These are phyloP conservation scores for Eugnorisma glareosa DNA, from an alignment of 2,888 invertebrate genomes.

Conservation along the genomic window DNA sequence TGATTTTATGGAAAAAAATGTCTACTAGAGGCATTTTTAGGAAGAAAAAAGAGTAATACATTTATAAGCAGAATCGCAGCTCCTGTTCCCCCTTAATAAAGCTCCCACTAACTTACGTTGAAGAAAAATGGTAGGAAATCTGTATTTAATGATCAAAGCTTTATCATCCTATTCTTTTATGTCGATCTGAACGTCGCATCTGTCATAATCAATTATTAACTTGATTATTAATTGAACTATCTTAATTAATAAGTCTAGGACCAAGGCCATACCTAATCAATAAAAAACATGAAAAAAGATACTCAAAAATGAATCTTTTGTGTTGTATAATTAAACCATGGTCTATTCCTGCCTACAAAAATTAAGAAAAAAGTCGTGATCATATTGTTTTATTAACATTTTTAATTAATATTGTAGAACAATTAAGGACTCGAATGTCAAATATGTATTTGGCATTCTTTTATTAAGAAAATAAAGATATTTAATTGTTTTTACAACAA, in stretches of 20 bases:
- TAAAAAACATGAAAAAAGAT: background rate
- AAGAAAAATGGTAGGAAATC: no score
- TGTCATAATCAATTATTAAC: background rate
- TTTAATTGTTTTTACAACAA: constrained; percentile 22
- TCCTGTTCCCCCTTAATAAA: no score
- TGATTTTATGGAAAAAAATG: no score
- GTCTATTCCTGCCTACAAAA: background rate
- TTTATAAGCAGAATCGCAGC: no score
- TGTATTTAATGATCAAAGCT: background rate
- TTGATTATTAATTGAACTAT: background rate
- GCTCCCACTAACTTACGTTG: no score
- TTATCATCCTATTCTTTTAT: background rate
- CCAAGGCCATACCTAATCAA: background rate
- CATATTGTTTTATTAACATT: constrained; percentile 12
- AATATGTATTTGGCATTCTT: constrained; percentile 14
- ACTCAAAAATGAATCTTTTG: background rate
- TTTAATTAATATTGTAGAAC: constrained; percentile 14
- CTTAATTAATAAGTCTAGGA: background rate
- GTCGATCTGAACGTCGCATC: background rate
- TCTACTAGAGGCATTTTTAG: no score
- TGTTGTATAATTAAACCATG: constrained; percentile 3
- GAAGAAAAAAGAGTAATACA: no score
- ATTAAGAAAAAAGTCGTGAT: constrained; percentile 23
- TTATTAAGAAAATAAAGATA: constrained; percentile 21
- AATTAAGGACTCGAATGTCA: constrained; percentile 16